Base-by-base conservation (phyloP, 23 tunicate genomes). In the Oikopleura vanhoeffeni region DNA sequence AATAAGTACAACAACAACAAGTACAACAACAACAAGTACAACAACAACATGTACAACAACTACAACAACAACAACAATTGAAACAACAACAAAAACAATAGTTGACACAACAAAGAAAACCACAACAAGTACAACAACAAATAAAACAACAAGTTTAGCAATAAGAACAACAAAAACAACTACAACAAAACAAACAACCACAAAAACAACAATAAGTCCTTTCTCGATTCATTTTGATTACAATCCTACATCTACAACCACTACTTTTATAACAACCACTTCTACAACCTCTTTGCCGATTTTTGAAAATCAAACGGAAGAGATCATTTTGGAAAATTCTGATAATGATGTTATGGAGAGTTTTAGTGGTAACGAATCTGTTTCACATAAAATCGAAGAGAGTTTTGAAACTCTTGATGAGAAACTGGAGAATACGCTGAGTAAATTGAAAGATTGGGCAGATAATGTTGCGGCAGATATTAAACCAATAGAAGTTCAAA, bases 31-130 rank as follows among this genome's bases (percentile, higher is more conserved):
- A 30, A 71, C 38, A 18, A 30, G 4, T 71, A 71, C 79, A 13
- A 71, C 79, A 18, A 13, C 79, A 13, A 13, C 79, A 18, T 2
- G 4, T 4, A 24, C 38, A 71, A 24, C 79, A 71, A 71, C 79
- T 24, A 71, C 79, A 71, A 71, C 79, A 28, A 71, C 79, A 71
- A 13, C 79, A 71, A 71, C 79, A 30, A 71, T 38, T 33, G 35
- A 2, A 18, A 13, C 79, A 13, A 71, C 79, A 18, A 71, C 79
- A 30, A 71, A 4, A 33, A 71, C 79, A 18, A 71, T 30, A 32
- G 32, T 38, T 2, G 2, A 2, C 27, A 71, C 79, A 3, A 71
- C 79, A 71, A 71, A 28, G 32, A 71, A 33, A 28, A 24, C 38
- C 27, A 71, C 79, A 28, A 71, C 79, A 32, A 24, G 36, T 2